phyloP scores from a whole-genome alignment of 2,888 invertebrate species.

The Trimorus sp. region DNA sequence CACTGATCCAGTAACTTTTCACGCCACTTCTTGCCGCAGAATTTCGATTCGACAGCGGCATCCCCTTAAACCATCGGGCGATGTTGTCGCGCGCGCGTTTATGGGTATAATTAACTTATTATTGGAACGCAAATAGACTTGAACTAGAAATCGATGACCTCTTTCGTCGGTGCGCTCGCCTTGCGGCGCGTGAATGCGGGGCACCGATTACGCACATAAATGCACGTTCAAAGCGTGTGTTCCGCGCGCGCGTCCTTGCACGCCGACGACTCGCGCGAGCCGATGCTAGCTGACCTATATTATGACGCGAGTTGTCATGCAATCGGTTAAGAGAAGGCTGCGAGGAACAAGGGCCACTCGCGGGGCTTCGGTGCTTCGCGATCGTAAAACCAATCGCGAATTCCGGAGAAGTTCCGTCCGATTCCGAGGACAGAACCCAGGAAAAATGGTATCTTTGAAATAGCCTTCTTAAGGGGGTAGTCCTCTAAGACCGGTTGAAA shows the following conservation, averaged over 20 bases:
- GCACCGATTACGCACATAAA: slow-evolving; percentile 58
- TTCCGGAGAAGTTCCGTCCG: not conserved
- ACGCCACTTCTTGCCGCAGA: too few species aligned
- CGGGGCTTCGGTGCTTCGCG: slow-evolving; percentile 45
- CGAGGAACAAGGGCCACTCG: slow-evolving; percentile 46
- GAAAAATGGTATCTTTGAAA: too few species aligned
- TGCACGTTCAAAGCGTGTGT: slow-evolving; percentile 51
- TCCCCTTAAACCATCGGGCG: not conserved
- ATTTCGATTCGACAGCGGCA: not conserved
- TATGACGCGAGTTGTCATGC: slow-evolving; percentile 52
- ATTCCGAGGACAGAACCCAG: too few species aligned
- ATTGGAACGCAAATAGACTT: slow-evolving; percentile 60
- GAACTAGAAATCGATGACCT: slow-evolving; percentile 67
- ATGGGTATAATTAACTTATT: slow-evolving; percentile 64
- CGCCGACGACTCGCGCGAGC: slow-evolving; percentile 35
- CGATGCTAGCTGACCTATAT: slow-evolving; percentile 60
- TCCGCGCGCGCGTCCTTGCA: slow-evolving; percentile 50
- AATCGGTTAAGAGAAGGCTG: slow-evolving; percentile 50
- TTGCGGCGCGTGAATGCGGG: slow-evolving; percentile 31
- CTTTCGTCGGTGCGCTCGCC: slow-evolving; percentile 41
- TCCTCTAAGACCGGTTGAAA: too few species aligned
- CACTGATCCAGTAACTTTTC: too few species aligned
- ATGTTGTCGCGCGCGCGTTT: slow-evolving; percentile 4
- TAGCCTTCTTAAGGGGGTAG: too few species aligned
- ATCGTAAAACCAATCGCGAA: slow-evolving; percentile 5